These are phyloP conservation scores for Melanophora roralis DNA, from an alignment of 2,888 invertebrate species.

Conservation along the genomic window DNA sequence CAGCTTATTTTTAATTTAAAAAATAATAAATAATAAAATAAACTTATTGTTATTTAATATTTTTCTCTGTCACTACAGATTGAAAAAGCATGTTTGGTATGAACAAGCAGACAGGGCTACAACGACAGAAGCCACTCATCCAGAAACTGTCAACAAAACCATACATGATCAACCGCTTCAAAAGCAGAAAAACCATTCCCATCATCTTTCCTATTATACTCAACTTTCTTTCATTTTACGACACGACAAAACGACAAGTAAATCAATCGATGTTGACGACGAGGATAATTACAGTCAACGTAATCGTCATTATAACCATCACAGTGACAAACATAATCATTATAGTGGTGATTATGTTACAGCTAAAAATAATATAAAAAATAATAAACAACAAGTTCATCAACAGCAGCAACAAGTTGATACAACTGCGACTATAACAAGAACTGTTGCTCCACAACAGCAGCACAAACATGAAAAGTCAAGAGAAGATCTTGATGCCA, in stretches of 20 bases:
- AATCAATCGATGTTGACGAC: neutral
- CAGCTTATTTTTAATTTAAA: no score
- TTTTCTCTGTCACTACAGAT: slow-evolving; percentile 36
- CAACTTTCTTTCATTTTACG: slow-evolving; percentile 2
- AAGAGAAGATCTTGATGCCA: slow-evolving; percentile 14
- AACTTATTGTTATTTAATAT: neutral
- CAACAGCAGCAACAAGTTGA: slow-evolving; percentile 21
- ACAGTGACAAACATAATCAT: neutral
- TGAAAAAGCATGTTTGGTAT: slow-evolving; percentile 38
- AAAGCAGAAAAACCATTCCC: neutral
- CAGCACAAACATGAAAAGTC: slow-evolving; percentile 20
- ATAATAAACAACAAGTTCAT: neutral
- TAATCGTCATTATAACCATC: neutral
- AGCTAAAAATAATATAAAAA: slow-evolving; percentile 21
- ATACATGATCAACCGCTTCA: neutral
- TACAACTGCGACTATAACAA: neutral
- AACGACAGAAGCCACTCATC: neutral
- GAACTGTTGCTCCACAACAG: neutral
- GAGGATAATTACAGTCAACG: slow-evolving; percentile 1
- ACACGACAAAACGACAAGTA: neutral
- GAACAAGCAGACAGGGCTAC: neutral
- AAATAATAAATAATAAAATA: no score
- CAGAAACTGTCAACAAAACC: neutral
- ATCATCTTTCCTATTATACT: neutral
- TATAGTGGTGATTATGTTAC: slow-evolving; percentile 23